Conservation (phyloP, 2,113 vertebrate genomes). For the Tursiops truncatus region DNA sequence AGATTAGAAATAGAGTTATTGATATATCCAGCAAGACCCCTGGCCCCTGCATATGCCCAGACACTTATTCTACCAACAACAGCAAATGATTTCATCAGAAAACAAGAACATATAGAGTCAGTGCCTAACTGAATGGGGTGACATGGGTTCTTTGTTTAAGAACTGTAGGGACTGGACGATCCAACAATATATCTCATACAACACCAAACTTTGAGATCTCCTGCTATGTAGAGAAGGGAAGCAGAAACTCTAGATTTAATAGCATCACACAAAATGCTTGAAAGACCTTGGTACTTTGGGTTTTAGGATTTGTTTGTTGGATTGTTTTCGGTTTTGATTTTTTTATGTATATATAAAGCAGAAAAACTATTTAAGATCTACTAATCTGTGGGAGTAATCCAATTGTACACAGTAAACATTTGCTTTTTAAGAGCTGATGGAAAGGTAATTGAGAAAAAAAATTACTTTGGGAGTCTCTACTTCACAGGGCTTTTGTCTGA, state of each 20-base stretch:
- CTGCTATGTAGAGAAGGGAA: not conserved
- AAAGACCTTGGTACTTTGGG: not conserved
- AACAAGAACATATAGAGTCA: accelerated
- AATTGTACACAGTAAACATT: not conserved
- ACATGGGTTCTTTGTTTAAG: not conserved
- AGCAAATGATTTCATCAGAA: not conserved
- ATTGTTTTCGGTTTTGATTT: not conserved
- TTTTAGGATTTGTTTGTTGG: not conserved
- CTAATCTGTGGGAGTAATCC: not conserved
- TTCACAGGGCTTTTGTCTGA: not conserved
- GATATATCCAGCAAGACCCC: not conserved
- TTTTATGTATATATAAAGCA: not conserved
- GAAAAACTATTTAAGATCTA: not conserved
- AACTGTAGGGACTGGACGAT: not conserved
- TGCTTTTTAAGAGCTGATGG: not conserved
- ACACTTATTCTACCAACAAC: not conserved
- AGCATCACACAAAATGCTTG: not conserved
- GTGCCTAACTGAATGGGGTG: not conserved
- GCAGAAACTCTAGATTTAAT: not conserved
- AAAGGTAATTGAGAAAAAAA: not conserved
- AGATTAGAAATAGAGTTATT: not conserved
- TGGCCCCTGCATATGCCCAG: not conserved
- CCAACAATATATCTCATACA: not conserved
- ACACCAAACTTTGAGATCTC: not conserved
- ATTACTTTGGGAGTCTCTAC: not conserved